phyloP scores from a whole-genome alignment of 35 echinoderm and acorn worm genomes.

The Heliocidaris tuberculata region DNA sequence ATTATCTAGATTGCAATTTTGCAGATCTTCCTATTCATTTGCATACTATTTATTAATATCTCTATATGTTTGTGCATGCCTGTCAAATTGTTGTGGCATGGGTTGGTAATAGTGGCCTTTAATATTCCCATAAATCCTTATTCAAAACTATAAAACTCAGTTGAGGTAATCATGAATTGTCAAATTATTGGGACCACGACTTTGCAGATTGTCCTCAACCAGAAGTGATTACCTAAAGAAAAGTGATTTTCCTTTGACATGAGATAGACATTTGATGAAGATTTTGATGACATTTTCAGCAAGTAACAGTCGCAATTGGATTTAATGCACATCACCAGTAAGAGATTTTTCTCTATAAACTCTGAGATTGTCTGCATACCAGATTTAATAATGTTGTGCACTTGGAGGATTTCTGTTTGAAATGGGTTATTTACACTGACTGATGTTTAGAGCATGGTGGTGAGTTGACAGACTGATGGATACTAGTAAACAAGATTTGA shows the following conservation, averaged over 20 bases:
- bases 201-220: neutral
- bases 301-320: neutral
- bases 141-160: neutral
- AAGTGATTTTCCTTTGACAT: neutral
- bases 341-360: neutral
- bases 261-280: neutral
- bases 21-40: neutral
- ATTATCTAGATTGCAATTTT: neutral
- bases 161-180: neutral
- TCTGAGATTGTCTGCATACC: neutral
- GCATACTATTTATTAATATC: neutral
- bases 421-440: neutral
- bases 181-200: neutral
- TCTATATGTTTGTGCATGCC: neutral
- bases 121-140: neutral
- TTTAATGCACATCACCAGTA: neutral
- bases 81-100: neutral
- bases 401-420: neutral
- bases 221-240: neutral
- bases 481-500: neutral
- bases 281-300: neutral
- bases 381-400: slow-evolving; percentile 1
- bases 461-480: neutral
- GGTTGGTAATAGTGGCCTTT: neutral
- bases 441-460: neutral